Conservation (phyloP, 2,888 invertebrate species). For the Lamproptera curius region DNA sequence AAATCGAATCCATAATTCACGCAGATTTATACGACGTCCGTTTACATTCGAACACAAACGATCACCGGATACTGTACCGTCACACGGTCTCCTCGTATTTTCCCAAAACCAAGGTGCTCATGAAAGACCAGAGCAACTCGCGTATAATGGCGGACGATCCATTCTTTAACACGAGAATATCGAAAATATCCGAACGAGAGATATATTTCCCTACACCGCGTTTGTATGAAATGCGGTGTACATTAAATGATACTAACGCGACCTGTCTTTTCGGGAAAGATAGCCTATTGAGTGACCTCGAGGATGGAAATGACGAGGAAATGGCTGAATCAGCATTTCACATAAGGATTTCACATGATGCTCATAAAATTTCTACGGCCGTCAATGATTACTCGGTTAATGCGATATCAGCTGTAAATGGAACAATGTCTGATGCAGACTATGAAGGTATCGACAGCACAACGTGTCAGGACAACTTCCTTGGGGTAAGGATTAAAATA, state of each 20-base stretch:
- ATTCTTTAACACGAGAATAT: slow-evolving; percentile 75
- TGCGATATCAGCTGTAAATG: slow-evolving; percentile 44
- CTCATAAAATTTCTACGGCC: slow-evolving; percentile 40
- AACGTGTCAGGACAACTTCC: slow-evolving; percentile 54
- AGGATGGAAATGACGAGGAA: slow-evolving; percentile 2
- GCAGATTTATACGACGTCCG: slow-evolving; percentile 77
- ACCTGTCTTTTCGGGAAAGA: slow-evolving; percentile 49
- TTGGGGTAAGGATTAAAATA: slow-evolving; percentile 47
- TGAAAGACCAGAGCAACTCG: slow-evolving; percentile 71
- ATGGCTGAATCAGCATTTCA: slow-evolving; percentile 36
- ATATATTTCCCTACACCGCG: slow-evolving; percentile 81
- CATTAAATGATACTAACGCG: slow-evolving; percentile 50
- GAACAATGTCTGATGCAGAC: slow-evolving; percentile 42
- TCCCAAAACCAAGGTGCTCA: slow-evolving; percentile 44
- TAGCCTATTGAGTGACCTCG: slow-evolving; percentile 7
- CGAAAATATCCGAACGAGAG: slow-evolving; percentile 71
- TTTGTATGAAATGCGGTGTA: slow-evolving; percentile 63
- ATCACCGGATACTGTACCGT: slow-evolving; percentile 57
- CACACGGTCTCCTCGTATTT: slow-evolving; percentile 56
- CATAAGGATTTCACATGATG: slow-evolving; percentile 53
- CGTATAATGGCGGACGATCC: slow-evolving; percentile 77
- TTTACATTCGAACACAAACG: slow-evolving; percentile 54
- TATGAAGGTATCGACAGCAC: slow-evolving; percentile 47
- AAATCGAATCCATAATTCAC: slow-evolving; percentile 62
- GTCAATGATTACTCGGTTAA: slow-evolving; percentile 53